phyloP scores from a whole-genome alignment of 2,113 vertebrate genomes.

The Fukomys damarensis region DNA sequence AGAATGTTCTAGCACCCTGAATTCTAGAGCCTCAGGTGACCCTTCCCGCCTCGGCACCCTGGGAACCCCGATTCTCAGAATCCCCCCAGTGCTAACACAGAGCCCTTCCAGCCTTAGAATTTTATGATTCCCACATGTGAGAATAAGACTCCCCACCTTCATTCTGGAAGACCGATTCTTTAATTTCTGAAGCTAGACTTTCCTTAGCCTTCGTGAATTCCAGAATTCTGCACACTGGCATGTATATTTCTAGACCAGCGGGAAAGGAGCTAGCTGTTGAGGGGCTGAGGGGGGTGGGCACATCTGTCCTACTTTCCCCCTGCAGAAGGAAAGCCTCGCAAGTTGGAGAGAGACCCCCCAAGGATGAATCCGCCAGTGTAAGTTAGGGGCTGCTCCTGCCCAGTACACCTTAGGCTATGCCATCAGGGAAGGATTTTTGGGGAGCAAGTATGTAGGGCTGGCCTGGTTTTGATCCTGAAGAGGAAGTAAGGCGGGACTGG shows the following conservation, averaged over 20 bases:
- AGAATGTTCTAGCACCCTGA: neutral
- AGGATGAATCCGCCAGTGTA: slow-evolving; percentile 86
- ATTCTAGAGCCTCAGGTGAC: neutral
- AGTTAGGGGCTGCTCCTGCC: slow-evolving; percentile 69
- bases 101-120: neutral
- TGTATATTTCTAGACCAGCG: neutral
- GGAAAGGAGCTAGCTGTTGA: neutral
- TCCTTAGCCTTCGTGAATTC: neutral
- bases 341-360: slow-evolving; percentile 88
- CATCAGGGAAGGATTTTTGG: neutral
- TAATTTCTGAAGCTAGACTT: neutral
- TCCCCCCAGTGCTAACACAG: neutral
- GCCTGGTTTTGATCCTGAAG: neutral
- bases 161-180: neutral
- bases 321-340: slow-evolving; percentile 92
- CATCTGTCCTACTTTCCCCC: slow-evolving; percentile 29
- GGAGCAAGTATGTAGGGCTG: neutral
- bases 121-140: neutral
- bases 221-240: neutral
- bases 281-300: neutral
- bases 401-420: neutral
- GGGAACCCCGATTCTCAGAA: neutral
- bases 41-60: neutral
- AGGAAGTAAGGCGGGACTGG: neutral
- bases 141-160: neutral